phyloP scores from a whole-genome alignment of 37 sponge, comb jelly and placozoan species.

The Agelas oroides region DNA sequence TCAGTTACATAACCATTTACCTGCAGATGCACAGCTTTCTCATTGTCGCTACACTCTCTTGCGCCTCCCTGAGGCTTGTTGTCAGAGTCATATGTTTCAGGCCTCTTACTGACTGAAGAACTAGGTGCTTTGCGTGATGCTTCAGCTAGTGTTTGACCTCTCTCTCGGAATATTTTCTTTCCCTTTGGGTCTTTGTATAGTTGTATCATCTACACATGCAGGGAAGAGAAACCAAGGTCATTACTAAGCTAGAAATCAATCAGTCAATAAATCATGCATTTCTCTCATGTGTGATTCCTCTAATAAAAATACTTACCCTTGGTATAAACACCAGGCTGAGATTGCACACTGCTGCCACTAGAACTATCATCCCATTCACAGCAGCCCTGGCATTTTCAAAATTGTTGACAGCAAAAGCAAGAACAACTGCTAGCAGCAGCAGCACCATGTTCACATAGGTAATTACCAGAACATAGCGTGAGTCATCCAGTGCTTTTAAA shows the following conservation, averaged over 20 bases:
- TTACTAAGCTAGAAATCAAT: no score
- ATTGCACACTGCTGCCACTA: not conserved
- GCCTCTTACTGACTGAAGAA: no score
- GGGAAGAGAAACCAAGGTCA: not conserved
- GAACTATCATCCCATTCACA: not conserved
- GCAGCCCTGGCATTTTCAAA: conserved; percentile 15
- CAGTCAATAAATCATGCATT: no score
- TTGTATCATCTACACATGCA: conserved; percentile 36
- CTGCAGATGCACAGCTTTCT: no score
- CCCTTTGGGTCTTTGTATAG: conserved; percentile 66
- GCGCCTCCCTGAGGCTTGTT: no score
- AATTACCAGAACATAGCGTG: not conserved
- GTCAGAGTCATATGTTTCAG: no score
- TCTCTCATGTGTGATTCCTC: no score
- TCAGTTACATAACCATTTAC: no score
- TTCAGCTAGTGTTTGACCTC: no score
- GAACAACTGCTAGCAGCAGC: not conserved
- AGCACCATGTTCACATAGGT: conserved; percentile 1
- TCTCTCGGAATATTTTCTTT: conserved; percentile 44
- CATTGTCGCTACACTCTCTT: no score
- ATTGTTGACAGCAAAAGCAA: not conserved
- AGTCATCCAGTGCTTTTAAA: no score
- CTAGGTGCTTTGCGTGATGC: no score
- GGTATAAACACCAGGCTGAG: conserved; percentile 5
- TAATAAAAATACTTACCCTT: conserved; percentile 9